These are phyloP conservation scores for Stomatorhinus walkeri DNA, from an alignment of 2,797 vertebrate species.

Conservation along the genomic window DNA sequence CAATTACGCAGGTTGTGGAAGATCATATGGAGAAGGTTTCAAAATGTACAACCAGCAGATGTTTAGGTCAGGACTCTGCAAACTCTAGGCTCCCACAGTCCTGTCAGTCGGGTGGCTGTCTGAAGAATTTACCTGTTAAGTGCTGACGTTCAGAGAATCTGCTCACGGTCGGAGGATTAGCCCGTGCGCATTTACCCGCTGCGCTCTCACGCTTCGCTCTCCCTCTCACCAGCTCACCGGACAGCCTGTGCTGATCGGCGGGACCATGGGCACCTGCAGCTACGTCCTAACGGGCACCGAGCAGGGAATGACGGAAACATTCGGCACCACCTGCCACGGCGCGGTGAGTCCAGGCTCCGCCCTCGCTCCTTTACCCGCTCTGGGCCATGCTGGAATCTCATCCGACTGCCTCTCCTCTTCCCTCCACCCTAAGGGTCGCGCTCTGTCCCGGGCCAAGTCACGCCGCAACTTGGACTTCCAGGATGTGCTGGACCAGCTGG, in stretches of 20 bases:
- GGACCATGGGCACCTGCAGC: conserved; percentile 98
- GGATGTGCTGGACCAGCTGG: conserved; percentile 94
- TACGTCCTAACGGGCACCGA: conserved; percentile 95
- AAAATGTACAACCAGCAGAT: not conserved
- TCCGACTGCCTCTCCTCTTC: not conserved
- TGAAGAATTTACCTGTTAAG: not conserved
- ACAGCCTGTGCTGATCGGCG: conserved; percentile 92
- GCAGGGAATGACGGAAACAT: conserved; percentile 94
- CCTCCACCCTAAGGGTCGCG: conserved; percentile 70
- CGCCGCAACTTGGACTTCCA: conserved; percentile 95
- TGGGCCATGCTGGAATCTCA: not conserved
- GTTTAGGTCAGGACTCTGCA: not conserved
- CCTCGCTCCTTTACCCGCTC: not conserved
- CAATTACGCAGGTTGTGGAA: not conserved
- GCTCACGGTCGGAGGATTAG: not conserved
- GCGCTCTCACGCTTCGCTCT: not conserved
- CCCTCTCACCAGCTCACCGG: conserved; percentile 74
- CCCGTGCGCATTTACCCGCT: too few species aligned
- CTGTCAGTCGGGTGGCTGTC: not conserved
- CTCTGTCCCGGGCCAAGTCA: conserved; percentile 90
- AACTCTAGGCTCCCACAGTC: not conserved
- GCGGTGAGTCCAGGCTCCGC: conserved; percentile 64
- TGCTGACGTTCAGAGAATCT: not conserved
- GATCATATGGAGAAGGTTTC: not conserved
- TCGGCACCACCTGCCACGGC: conserved; percentile 95